Percentiles rank a stretch among this genome's conserved stretches.
Conservation (phyloP, 2,888 invertebrate genomes). For the Hirudinaria manillensis region DNA sequence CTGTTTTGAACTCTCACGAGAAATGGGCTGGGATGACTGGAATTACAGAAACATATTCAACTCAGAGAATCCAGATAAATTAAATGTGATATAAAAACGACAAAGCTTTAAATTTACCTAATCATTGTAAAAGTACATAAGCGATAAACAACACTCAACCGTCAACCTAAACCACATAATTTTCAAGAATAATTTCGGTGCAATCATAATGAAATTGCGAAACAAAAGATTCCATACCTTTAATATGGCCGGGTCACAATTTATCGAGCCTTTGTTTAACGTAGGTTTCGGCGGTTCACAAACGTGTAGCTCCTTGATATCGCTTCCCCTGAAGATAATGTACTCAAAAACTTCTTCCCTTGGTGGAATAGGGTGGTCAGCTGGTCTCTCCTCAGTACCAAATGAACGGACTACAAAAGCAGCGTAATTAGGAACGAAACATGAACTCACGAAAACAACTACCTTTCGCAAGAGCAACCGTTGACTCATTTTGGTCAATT, state of each 20-base stretch:
- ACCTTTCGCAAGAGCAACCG: slow-evolving; percentile 98
- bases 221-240: slow-evolving; percentile 56
- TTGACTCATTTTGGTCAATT: slow-evolving; percentile 97
- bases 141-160: too few relatives aligned
- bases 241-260: slow-evolving; percentile 93
- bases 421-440: not conserved
- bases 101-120: not conserved
- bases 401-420: slow-evolving; percentile 81
- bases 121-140: too few relatives aligned
- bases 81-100: not conserved
- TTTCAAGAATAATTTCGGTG: too few relatives aligned
- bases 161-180: too few relatives aligned
- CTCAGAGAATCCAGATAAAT: not conserved
- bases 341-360: slow-evolving; percentile 97
- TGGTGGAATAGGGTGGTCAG: slow-evolving; percentile 87
- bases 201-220: too few relatives aligned
- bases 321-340: slow-evolving; percentile 92
- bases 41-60: slow-evolving; percentile 1
- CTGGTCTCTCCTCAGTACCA: slow-evolving; percentile 95
- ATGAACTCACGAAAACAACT: not conserved
- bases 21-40: slow-evolving; percentile 14
- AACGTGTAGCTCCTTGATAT: slow-evolving; percentile 96
- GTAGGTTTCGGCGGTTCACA: slow-evolving; percentile 63
- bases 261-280: slow-evolving; percentile 52
- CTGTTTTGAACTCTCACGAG: not conserved